Base-by-base conservation (phyloP, 2,113 vertebrate genomes). In the Dryoscopus gambensis region DNA sequence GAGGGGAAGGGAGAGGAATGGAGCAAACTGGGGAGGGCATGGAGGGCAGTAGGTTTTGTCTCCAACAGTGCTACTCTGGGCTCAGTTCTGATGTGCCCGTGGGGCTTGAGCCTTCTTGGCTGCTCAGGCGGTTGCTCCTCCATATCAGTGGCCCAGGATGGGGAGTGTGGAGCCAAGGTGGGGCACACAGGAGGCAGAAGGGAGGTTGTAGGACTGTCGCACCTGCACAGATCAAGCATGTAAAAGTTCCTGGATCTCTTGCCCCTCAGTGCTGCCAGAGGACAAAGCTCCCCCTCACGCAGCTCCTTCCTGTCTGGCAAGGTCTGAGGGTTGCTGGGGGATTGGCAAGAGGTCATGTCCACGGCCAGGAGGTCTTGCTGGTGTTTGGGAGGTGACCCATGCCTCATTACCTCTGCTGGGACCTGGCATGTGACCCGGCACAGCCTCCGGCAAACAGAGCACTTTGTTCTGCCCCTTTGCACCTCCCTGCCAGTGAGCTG, bases 391-490 rank as follows among this genome's bases (percentile, higher is more conserved):
- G 74, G 83, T 88, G 91, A 73, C 52, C 71, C 68, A 59, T 22
- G 77, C 22, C 80, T 95, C 90, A 71, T 84, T 91, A 87, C 75
- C 73, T 79, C 95, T 40, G 39, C 65, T 56, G 42, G 77, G 31
- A 76, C 11, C 57, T 0, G 2, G 79, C 84, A 93, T 89, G 97
- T 95, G 96, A 95, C 83, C 88, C 3, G 2, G 73, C 40, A 2
- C 56, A 82, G 70, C 70, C 93, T 68, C 63, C 0, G 7, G 95
- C 3, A 5, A 92, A 77, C 46, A 87, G 83, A 95, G 96, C 83
- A 94, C 85, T 91, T 95, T 95, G 90, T 88, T 90, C 87, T 94
- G 87, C 73, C 78, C 91, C 73, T 89, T 82, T 74, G 71, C 90
- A 53, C 83, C 71, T 81, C 90, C 78, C 67, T 30, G 27, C 59